phyloP scores from a whole-genome alignment of 2,113 vertebrate genomes.

The Peromyscus polionotus region DNA sequence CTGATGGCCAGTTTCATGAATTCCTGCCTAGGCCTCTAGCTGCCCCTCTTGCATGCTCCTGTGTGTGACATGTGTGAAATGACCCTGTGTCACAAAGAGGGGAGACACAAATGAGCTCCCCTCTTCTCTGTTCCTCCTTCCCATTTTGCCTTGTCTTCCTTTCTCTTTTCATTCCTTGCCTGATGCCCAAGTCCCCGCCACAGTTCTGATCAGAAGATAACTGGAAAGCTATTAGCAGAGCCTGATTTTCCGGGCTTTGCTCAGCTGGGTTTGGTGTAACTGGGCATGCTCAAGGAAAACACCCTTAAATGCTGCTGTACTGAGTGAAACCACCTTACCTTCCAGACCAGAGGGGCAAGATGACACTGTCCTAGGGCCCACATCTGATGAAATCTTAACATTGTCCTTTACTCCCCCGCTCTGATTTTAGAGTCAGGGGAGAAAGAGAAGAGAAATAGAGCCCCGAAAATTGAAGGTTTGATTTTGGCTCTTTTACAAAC shows the following conservation, averaged over 20 bases:
- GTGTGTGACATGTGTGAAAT: neutral
- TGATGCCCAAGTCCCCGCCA: neutral
- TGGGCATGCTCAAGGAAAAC: constrained; percentile 76
- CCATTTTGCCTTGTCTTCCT: neutral
- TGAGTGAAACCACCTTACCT: constrained; percentile 74
- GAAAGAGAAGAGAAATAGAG: constrained; percentile 79
- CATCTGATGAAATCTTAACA: constrained; percentile 57
- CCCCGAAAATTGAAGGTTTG: constrained; percentile 86
- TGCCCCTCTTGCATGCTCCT: neutral
- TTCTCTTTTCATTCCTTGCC: constrained; percentile 48
- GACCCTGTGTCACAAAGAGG: neutral
- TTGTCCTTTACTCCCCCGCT: constrained; percentile 51
- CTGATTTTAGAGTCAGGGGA: neutral
- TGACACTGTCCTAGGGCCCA: constrained; percentile 71
- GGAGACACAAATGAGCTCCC: constrained; percentile 31
- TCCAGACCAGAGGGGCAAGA: constrained; percentile 68
- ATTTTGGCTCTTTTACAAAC: constrained; percentile 92
- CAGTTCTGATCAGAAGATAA: constrained; percentile 19
- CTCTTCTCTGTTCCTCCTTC: neutral
- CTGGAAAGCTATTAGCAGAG: constrained; percentile 37
- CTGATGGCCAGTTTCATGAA: constrained; percentile 77
- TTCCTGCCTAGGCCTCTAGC: constrained; percentile 71
- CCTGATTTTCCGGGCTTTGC: constrained; percentile 78
- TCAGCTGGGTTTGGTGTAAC: constrained; percentile 73
- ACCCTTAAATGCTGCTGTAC: constrained; percentile 30